Conservation (phyloP, 2,113 vertebrate genomes). For the Toxotes jaculatrix region DNA sequence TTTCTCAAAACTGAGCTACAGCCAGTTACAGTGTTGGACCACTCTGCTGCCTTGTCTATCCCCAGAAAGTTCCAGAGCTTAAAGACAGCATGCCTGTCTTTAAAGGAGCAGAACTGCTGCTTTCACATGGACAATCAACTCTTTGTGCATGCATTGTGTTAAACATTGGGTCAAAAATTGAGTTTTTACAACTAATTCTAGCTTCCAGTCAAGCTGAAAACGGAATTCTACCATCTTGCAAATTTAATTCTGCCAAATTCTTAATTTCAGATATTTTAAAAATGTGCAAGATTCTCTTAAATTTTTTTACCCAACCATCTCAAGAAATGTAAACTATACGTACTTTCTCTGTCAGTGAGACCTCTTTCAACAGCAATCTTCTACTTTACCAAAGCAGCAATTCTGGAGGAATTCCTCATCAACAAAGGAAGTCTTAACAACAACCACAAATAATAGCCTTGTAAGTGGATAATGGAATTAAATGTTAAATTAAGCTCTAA, state of each 20-base stretch:
- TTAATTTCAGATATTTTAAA: constrained; percentile 9
- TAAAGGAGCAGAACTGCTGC: neutral
- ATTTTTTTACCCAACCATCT: neutral
- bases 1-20: constrained; percentile 5
- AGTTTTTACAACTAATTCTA: neutral
- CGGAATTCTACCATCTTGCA: neutral
- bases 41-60: neutral
- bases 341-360: neutral
- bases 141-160: neutral
- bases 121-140: neutral
- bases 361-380: neutral
- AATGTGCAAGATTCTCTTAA: neutral
- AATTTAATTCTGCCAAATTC: neutral
- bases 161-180: neutral
- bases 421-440: neutral
- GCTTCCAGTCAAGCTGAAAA: constrained; percentile 5
- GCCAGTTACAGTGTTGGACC: constrained; percentile 20
- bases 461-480: constrained; percentile 33
- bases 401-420: neutral
- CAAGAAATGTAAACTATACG: neutral
- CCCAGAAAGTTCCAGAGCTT: neutral
- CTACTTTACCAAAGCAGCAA: neutral
- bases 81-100: neutral
- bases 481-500: constrained; percentile 1
- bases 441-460: neutral